These are phyloP conservation scores for Lepilemur ruficaudatus DNA, from an alignment of 2,797 vertebrate species.

Conservation along the genomic window DNA sequence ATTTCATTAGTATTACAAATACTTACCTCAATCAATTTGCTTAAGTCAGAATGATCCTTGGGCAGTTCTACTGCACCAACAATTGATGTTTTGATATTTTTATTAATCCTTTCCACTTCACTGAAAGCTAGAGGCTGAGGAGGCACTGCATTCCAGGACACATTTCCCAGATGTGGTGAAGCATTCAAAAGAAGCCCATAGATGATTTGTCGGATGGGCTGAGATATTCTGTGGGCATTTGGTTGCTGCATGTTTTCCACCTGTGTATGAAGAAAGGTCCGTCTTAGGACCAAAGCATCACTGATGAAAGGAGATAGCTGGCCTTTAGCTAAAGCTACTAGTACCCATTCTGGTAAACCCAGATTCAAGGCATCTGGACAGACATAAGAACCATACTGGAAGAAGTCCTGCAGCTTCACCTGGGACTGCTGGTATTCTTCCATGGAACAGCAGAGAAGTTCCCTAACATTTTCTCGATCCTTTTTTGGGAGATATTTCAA, in stretches of 20 bases:
- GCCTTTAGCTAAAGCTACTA: slow-evolving; percentile 82
- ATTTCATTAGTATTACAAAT: neutral
- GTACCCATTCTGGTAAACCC: slow-evolving; percentile 87
- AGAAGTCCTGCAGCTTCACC: slow-evolving; percentile 88
- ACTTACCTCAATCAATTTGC: slow-evolving; percentile 89
- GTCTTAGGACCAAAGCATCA: slow-evolving; percentile 88
- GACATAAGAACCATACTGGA: slow-evolving; percentile 78
- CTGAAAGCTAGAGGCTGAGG: slow-evolving; percentile 79
- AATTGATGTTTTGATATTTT: slow-evolving; percentile 87
- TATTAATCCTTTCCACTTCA: slow-evolving; percentile 91
- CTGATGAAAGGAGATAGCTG: slow-evolving; percentile 87
- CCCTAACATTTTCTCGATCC: slow-evolving; percentile 77
- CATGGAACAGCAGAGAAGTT: slow-evolving; percentile 86
- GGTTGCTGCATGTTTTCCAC: slow-evolving; percentile 92
- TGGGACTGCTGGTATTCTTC: slow-evolving; percentile 89
- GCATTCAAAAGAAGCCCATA: slow-evolving; percentile 89
- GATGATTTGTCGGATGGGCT: slow-evolving; percentile 89
- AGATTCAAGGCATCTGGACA: slow-evolving; percentile 66
- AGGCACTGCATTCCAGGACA: neutral
- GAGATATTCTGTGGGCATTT: slow-evolving; percentile 88
- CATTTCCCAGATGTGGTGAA: neutral
- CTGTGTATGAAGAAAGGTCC: slow-evolving; percentile 90
- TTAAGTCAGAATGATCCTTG: slow-evolving; percentile 78
- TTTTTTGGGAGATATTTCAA: slow-evolving; percentile 83
- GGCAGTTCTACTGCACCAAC: slow-evolving; percentile 81